These are phyloP conservation scores for Microcebus tavaratra DNA, from an alignment of 2,113 vertebrate species.

Conservation along the genomic window DNA sequence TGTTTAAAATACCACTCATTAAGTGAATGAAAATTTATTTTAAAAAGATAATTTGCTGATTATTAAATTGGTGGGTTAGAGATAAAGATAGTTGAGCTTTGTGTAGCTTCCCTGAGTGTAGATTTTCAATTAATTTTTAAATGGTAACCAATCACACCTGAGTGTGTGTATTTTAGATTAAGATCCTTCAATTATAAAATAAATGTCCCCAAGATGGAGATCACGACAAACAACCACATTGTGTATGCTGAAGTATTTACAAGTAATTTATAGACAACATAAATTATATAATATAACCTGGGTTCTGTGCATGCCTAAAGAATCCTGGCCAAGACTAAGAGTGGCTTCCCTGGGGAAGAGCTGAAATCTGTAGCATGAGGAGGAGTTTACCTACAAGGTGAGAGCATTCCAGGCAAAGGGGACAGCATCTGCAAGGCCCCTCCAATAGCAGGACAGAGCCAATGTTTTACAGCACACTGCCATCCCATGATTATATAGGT, in stretches of 20 bases:
- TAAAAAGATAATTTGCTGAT: neutral
- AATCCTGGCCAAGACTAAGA: neutral
- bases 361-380: neutral
- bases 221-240: neutral
- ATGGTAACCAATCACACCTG: neutral
- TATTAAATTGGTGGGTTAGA: neutral
- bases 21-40: neutral
- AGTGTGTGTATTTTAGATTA: neutral
- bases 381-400: neutral
- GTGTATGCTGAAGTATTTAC: neutral
- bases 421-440: neutral
- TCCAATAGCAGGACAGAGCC: neutral
- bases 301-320: neutral
- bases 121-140: neutral
- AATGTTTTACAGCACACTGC: rapidly evolving
- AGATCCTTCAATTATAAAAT: neutral
- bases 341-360: neutral
- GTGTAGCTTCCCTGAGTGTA: neutral
- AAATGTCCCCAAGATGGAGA: neutral
- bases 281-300: neutral
- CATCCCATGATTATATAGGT: neutral
- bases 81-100: neutral
- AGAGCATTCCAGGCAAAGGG: neutral
- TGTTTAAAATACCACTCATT: neutral
- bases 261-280: neutral